Evolutionary conservation across 2,113 vertebrate species (phyloP), one percentile per base, ranked within the genome.

Genomic region (Balaeniceps rex): DNA sequence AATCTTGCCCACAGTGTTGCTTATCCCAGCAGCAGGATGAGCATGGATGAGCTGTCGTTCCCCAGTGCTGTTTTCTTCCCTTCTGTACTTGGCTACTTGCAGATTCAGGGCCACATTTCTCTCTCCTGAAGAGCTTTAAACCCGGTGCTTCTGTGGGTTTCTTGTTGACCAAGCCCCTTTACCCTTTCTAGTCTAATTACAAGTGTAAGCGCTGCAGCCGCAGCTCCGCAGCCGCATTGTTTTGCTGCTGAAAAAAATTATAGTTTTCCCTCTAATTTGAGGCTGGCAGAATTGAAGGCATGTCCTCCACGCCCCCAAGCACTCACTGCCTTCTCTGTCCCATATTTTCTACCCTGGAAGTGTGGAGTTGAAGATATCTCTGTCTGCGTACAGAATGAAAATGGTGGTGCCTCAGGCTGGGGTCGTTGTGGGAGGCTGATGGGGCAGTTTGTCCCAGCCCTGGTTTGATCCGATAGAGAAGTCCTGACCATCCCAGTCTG

Each of bases 201-300:
- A 38, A 44, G 77, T 33, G 42, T 55, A 31, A 89, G 61, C 0
- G 4, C 68, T 80, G 77, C 49, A 79, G 70, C 63, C 1, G 2
- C 77, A 83, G 36, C 52, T 60, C 36, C 6, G 5, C 77, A 89
- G 58, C 89, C 47, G 24, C 54, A 7, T 74, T 84, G 58, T 83
- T 91, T 80, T 94, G 71, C 91, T 93, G 75, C 79, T 83, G 84
- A 34, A 94, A 87, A 82, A 49, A 14, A 69, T 55, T 54, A 24
- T 0, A 55, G 18, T 57, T 91, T 94, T 85, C 70, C 54, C 66
- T 90, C 42, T 78, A 60, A 88, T 91, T 66, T 47, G 78, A 77
- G 63, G 68, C 78, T 70, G 75, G 68, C 38, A 66, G 63, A 87
- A 83, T 17, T 26, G 70, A 63, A 77, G 77, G 74, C 44, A 31